Conservation (phyloP, 2,113 vertebrate genomes). For the Oxygymnocypris stewartii region DNA sequence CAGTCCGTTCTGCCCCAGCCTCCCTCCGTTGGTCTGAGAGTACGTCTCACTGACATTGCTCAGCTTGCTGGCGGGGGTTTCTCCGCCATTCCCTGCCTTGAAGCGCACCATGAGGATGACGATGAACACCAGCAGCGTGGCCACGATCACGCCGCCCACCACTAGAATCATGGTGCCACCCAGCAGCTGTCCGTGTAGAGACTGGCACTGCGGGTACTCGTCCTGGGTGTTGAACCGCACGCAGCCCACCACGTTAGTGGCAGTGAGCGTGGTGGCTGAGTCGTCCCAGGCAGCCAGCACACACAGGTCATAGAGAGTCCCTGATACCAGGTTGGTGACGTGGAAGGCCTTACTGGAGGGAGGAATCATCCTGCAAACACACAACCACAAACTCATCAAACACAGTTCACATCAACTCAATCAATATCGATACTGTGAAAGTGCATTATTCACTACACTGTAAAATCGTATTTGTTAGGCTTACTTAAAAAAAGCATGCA, state of each 20-base stretch:
- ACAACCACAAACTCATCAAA: slow-evolving; percentile 15
- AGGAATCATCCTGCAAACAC: slow-evolving; percentile 88
- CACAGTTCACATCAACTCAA: not conserved
- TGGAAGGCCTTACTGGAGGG: slow-evolving; percentile 91
- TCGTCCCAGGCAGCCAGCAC: slow-evolving; percentile 98
- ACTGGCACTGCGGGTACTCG: slow-evolving; percentile 91
- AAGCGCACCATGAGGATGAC: slow-evolving; percentile 96
- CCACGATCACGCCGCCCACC: slow-evolving; percentile 94
- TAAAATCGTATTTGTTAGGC: too few species aligned
- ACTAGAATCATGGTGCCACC: slow-evolving; percentile 97
- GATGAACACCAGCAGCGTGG: slow-evolving; percentile 94
- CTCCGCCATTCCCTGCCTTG: slow-evolving; percentile 82
- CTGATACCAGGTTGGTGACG: slow-evolving; percentile 92
- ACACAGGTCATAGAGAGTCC: slow-evolving; percentile 92
- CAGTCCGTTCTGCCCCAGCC: slow-evolving; percentile 77
- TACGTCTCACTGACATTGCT: slow-evolving; percentile 85
- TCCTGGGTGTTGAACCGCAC: slow-evolving; percentile 91
- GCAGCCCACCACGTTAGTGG: slow-evolving; percentile 95
- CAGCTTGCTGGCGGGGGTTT: slow-evolving; percentile 75
- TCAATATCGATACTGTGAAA: not conserved
- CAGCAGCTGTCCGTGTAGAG: slow-evolving; percentile 90
- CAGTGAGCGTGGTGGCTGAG: slow-evolving; percentile 90
- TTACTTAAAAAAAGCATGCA: too few species aligned
- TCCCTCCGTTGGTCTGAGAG: slow-evolving; percentile 88
- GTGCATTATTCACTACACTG: too few species aligned